A percentile compares a stretch with the other conserved stretches of the same genome.
Evolutionary conservation across 2,888 invertebrate species (phyloP).

Genomic region (Cosmia trapezina): DNA sequence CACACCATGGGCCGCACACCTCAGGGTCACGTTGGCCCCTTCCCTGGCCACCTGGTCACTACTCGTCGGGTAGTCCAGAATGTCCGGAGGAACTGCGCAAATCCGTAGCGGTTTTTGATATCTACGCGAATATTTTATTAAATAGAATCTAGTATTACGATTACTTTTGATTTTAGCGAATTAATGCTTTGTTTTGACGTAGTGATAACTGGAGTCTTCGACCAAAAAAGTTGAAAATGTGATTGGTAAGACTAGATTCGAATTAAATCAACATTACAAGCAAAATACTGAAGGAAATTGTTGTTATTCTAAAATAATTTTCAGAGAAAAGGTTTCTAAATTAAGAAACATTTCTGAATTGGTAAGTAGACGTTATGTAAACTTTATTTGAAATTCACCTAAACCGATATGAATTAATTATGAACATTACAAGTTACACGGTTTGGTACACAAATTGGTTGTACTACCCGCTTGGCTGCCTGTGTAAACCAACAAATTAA

Average conservation of each 20-base stretch:
- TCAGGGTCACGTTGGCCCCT: constrained; percentile 95
- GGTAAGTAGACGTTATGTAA: constrained; percentile 49
- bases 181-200: not conserved
- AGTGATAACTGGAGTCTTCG: not conserved
- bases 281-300: constrained; percentile 16
- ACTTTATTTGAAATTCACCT: constrained; percentile 66
- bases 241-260: constrained; percentile 44
- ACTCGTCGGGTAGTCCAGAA: constrained; percentile 96
- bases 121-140: constrained; percentile 55
- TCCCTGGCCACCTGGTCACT: constrained; percentile 96
- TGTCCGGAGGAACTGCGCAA: constrained; percentile 94
- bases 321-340: constrained; percentile 13
- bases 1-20: constrained; percentile 96
- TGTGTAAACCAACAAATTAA: constrained; percentile 47
- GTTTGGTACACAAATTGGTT: constrained; percentile 61
- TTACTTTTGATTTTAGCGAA: not conserved
- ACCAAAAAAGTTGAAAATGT: not conserved
- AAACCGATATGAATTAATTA: constrained; percentile 64
- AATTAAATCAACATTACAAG: constrained; percentile 7
- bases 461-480: constrained; percentile 51
- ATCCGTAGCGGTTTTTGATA: constrained; percentile 61
- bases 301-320: constrained; percentile 17
- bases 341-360: constrained; percentile 37
- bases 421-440: constrained; percentile 59
- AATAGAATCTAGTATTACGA: constrained; percentile 51